These are phyloP conservation scores for Liasis olivaceus DNA, from an alignment of 2,797 vertebrate genomes.

Conservation along the genomic window DNA sequence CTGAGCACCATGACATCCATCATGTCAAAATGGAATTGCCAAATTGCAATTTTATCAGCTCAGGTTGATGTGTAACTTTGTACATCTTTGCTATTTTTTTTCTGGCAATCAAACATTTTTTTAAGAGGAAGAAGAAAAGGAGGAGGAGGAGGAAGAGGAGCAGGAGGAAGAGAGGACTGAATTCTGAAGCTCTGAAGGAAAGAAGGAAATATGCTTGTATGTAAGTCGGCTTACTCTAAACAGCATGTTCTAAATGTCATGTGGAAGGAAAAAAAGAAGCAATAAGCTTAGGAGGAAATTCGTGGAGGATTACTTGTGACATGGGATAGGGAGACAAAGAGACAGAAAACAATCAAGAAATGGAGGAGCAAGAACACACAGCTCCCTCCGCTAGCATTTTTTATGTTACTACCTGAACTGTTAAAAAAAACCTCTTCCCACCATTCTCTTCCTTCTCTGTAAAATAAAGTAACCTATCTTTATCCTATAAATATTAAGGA, in stretches of 20 bases:
- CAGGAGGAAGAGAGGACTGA: background rate
- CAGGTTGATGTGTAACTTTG: background rate
- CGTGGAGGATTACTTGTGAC: background rate
- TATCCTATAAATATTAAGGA: conserved; percentile 23
- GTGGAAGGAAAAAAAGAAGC: conserved; percentile 3
- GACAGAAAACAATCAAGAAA: background rate
- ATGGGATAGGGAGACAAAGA: background rate
- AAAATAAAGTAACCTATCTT: conserved; percentile 3
- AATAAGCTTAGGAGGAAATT: background rate
- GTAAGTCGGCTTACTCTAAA: background rate
- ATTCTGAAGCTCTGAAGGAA: background rate
- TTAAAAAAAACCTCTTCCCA: background rate
- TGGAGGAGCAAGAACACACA: background rate
- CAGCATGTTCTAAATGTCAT: conserved; percentile 5
- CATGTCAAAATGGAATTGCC: background rate
- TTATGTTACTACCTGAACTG: rapidly evolving
- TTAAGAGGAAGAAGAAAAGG: too few species aligned
- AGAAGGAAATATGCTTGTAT: background rate
- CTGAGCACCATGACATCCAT: background rate
- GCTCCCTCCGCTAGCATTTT: rapidly evolving
- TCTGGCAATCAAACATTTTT: background rate
- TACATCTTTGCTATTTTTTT: too few species aligned
- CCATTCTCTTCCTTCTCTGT: background rate
- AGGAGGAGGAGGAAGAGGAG: background rate
- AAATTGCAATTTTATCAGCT: rapidly evolving